Conservation (phyloP, 35 echinoderm and acorn worm species). For the Stichopus chloronotus region DNA sequence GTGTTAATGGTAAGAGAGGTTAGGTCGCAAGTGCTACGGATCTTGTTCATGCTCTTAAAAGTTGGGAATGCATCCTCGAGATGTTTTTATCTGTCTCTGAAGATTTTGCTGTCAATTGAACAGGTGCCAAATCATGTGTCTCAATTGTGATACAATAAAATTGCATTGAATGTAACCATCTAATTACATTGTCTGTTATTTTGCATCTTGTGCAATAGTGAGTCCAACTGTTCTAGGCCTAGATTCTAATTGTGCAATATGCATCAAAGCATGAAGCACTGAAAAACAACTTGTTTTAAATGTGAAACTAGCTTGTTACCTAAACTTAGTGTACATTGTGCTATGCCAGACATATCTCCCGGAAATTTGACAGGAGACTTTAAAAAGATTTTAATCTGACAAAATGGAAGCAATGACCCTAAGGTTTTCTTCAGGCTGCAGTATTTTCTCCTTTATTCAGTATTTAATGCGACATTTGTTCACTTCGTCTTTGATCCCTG, state of each 20-base stretch:
- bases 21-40: too few species aligned
- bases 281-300: neutral
- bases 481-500: neutral
- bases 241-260: neutral
- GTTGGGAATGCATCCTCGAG: too few species aligned
- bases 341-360: neutral
- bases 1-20: too few species aligned
- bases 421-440: neutral
- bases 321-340: neutral
- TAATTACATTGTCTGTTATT: neutral
- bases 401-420: neutral
- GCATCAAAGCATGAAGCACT: neutral
- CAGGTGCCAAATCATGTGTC: too few species aligned
- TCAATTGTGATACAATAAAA: too few species aligned
- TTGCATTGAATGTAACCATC: too few species aligned
- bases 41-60: too few species aligned
- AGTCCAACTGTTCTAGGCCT: neutral
- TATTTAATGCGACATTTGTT: neutral
- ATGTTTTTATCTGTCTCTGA: too few species aligned
- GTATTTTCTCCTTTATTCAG: neutral
- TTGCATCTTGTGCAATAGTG: neutral
- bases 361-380: neutral
- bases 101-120: too few species aligned
- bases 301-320: neutral
- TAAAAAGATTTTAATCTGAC: conserved; percentile 5